Evolutionary conservation across 2,888 invertebrate species (phyloP).

Genomic region (Lasioglossum oenotherae): DNA sequence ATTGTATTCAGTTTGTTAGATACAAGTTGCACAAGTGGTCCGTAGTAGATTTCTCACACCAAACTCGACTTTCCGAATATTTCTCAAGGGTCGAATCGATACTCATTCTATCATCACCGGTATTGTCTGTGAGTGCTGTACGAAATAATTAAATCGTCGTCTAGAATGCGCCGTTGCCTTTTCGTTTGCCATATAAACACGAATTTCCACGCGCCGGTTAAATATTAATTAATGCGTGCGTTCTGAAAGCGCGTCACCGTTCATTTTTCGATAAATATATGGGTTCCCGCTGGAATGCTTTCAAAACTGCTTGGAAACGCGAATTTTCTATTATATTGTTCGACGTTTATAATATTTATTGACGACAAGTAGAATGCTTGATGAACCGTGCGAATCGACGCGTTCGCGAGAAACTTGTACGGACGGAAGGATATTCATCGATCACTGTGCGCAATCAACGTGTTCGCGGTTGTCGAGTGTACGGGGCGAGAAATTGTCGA

Average conservation of each 20-base stretch:
- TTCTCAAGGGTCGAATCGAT: conserved; percentile 14
- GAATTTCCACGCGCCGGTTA: conserved; percentile 27
- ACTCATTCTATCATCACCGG: not conserved
- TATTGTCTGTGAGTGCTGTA: not conserved
- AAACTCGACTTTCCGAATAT: conserved; percentile 25
- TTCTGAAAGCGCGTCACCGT: conserved; percentile 29
- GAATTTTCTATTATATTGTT: conserved; percentile 30
- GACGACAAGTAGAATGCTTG: conserved; percentile 32
- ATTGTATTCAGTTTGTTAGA: conserved; percentile 18
- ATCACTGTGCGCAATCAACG: conserved; percentile 45
- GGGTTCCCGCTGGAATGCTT: not conserved
- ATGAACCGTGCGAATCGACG: conserved; percentile 35
- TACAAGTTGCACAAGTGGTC: not conserved
- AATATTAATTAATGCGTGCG: conserved; percentile 48
- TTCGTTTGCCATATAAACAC: conserved; percentile 5
- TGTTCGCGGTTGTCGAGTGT: conserved; percentile 6
- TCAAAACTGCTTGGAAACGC: not conserved
- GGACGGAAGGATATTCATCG: conserved; percentile 37
- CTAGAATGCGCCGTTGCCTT: conserved; percentile 1
- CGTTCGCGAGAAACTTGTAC: conserved; percentile 1
- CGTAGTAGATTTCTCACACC: not conserved
- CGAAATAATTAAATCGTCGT: conserved; percentile 44
- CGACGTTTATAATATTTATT: conserved; percentile 45
- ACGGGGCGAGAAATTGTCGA: conserved; percentile 3
- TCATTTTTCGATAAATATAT: conserved; percentile 17